phyloP scores from a whole-genome alignment of 2,113 vertebrate genomes.

The Miniopterus natalensis region DNA sequence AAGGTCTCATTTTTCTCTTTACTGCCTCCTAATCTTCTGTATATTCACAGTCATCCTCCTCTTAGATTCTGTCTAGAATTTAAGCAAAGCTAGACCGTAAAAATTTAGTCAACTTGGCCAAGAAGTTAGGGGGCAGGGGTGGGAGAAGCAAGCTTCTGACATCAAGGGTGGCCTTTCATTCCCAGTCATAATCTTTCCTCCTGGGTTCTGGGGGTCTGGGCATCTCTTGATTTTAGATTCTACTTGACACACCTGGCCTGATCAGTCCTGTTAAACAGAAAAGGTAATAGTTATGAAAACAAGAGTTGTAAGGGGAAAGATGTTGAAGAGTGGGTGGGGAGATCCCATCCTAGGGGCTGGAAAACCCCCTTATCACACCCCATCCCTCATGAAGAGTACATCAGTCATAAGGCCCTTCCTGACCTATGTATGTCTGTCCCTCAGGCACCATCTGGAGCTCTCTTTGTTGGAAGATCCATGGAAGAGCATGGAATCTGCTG shows the following conservation, averaged over 20 bases:
- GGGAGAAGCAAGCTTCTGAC: neutral
- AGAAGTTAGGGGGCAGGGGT: neutral
- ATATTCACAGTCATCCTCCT: slow-evolving; percentile 6
- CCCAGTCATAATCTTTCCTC: neutral
- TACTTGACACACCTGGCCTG: slow-evolving; percentile 97
- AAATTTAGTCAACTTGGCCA: slow-evolving; percentile 2
- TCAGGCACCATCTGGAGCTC: slow-evolving; percentile 94
- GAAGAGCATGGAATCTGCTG: slow-evolving; percentile 92
- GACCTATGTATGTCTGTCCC: neutral
- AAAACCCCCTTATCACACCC: neutral
- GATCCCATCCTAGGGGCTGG: neutral
- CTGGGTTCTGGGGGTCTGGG: neutral
- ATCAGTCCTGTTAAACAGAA: slow-evolving; percentile 91
- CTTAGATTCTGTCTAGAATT: neutral
- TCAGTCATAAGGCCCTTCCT: neutral
- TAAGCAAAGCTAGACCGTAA: slow-evolving; percentile 31
- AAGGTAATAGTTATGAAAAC: slow-evolving; percentile 88
- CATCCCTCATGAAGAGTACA: neutral
- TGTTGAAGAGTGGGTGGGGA: neutral
- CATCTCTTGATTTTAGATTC: slow-evolving; percentile 88
- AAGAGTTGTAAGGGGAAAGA: neutral
- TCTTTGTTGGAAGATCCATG: slow-evolving; percentile 94
- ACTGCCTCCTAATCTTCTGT: neutral
- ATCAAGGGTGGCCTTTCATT: neutral
- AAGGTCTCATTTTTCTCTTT: slow-evolving; percentile 11